Evolutionary conservation across 2,888 invertebrate genomes (phyloP).

Genomic region (Spatulosminthurus flaviceps): DNA sequence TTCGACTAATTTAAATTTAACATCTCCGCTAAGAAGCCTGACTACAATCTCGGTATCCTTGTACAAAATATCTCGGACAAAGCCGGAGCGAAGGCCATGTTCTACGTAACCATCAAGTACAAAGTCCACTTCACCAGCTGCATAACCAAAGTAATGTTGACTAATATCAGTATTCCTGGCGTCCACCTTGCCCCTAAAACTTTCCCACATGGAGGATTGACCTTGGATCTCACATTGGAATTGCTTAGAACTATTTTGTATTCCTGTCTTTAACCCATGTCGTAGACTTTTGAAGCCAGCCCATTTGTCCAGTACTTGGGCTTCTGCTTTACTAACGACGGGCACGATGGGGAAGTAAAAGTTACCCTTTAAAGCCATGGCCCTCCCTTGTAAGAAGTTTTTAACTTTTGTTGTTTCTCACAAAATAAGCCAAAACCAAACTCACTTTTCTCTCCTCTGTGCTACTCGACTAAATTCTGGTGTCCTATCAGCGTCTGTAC

Average conservation of each 20-base stretch:
- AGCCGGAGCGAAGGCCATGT: slow-evolving; percentile 42
- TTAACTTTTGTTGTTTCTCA: slow-evolving; percentile 15
- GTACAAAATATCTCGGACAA: slow-evolving; percentile 42
- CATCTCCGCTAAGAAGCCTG: slow-evolving; percentile 42
- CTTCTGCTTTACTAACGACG: slow-evolving; percentile 84
- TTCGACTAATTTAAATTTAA: slow-evolving; percentile 35
- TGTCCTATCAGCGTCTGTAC: slow-evolving; percentile 23
- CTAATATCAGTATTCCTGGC: slow-evolving; percentile 36
- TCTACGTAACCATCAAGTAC: slow-evolving; percentile 44
- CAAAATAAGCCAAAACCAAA: slow-evolving; percentile 29
- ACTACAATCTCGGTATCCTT: slow-evolving; percentile 36
- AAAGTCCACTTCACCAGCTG: slow-evolving; percentile 27
- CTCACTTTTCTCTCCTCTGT: slow-evolving; percentile 23
- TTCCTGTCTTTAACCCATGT: slow-evolving; percentile 8
- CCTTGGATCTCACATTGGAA: slow-evolving; percentile 19
- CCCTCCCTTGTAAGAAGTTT: background rate
- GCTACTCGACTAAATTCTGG: slow-evolving; percentile 25
- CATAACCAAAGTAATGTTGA: slow-evolving; percentile 37
- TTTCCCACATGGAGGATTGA: slow-evolving; percentile 34
- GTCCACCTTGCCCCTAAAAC: slow-evolving; percentile 37
- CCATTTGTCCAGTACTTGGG: slow-evolving; percentile 71
- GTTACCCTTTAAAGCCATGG: slow-evolving; percentile 28
- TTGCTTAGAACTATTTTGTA: slow-evolving; percentile 8
- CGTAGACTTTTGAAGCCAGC: slow-evolving; percentile 41
- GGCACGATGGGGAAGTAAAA: slow-evolving; percentile 82